phyloP scores from a whole-genome alignment of 23 tunicate genomes.

The Trididemnum nubilum region DNA sequence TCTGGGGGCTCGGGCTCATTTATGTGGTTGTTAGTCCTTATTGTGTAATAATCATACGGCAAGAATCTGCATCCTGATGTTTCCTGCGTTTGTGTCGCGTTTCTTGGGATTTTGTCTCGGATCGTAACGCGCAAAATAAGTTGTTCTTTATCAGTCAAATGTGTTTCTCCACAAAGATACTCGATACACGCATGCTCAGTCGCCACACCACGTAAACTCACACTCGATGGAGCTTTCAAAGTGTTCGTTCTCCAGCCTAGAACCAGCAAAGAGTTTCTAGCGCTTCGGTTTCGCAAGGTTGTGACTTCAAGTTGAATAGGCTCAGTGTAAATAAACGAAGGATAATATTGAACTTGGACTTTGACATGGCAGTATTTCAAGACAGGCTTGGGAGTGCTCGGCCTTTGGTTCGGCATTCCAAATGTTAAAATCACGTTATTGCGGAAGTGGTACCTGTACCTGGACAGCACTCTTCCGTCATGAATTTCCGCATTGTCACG shows the following conservation, averaged over 20 bases:
- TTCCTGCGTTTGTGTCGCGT: background rate
- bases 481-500: slow-evolving; percentile 47
- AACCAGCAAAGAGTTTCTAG: background rate
- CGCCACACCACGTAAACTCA: background rate
- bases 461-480: slow-evolving; percentile 35
- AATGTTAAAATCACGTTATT: slow-evolving; percentile 53
- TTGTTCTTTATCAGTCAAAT: slow-evolving; percentile 20
- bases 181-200: slow-evolving; percentile 63
- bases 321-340: slow-evolving; percentile 23
- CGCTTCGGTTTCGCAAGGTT: slow-evolving; percentile 36
- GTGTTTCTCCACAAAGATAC: slow-evolving; percentile 59
- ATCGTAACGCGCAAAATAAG: slow-evolving; percentile 50
- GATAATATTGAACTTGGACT: slow-evolving; percentile 26
- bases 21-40: background rate
- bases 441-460: slow-evolving; percentile 17
- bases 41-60: background rate
- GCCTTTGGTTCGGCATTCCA: slow-evolving; percentile 32
- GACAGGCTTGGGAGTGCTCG: background rate
- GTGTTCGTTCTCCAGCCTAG: slow-evolving; percentile 54
- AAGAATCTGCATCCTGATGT: slow-evolving; percentile 17
- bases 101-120: slow-evolving; percentile 6
- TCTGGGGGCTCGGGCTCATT: background rate
- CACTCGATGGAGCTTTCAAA: slow-evolving; percentile 5
- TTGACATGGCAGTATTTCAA: slow-evolving; percentile 53
- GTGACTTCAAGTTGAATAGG: slow-evolving; percentile 56